Evolutionary conservation across 2,797 vertebrate species (phyloP).

Genomic region (Gymnothorax javanicus): DNA sequence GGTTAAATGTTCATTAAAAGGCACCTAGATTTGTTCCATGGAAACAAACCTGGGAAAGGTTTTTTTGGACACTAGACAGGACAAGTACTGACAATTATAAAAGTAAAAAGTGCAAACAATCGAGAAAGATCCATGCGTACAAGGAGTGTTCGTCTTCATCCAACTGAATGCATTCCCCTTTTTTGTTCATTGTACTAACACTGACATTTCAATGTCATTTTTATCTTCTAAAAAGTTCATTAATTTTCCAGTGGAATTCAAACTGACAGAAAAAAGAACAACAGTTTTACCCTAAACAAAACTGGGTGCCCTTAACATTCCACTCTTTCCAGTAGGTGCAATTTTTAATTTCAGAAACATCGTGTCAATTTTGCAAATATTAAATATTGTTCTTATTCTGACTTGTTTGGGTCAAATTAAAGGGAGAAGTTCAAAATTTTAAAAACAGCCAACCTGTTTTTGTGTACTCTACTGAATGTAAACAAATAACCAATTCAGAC

Average conservation of each 20-base stretch:
- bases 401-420: neutral
- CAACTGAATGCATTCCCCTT: conserved; percentile 3
- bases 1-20: conserved; percentile 1
- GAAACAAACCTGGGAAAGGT: conserved; percentile 2
- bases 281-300: neutral
- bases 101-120: too few species aligned
- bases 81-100: neutral
- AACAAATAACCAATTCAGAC: neutral
- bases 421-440: neutral
- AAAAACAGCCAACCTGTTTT: neutral
- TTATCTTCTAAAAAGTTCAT: neutral
- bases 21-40: conserved; percentile 9
- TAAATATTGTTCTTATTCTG: neutral
- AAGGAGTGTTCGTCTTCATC: neutral
- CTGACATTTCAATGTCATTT: neutral
- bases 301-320: conserved; percentile 5
- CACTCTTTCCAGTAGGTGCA: neutral
- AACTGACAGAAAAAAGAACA: neutral
- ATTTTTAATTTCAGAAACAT: neutral
- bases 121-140: neutral
- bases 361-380: neutral
- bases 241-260: neutral
- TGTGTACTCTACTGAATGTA: neutral
- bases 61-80: neutral
- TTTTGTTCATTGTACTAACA: neutral